These are phyloP conservation scores for Campylorhamphus procurvoides DNA, from an alignment of 2,113 vertebrate species.

Conservation along the genomic window DNA sequence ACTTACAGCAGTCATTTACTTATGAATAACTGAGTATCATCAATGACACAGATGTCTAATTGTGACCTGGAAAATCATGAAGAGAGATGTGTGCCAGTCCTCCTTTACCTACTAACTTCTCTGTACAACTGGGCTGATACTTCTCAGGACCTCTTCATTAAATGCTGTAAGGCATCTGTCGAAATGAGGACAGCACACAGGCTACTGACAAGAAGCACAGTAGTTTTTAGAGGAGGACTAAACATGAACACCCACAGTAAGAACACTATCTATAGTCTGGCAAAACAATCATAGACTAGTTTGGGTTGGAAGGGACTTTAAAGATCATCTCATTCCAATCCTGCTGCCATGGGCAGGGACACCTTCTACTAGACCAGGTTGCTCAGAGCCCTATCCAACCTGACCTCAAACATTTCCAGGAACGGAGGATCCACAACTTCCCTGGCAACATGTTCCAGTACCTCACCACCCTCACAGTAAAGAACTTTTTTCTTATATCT, in stretches of 20 bases:
- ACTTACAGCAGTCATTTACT: background rate
- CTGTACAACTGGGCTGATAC: background rate
- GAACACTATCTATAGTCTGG: background rate
- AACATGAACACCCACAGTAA: background rate
- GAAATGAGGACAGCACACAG: background rate
- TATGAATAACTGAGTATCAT: background rate
- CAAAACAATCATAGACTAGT: background rate
- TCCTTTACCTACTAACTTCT: background rate
- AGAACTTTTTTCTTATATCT: background rate
- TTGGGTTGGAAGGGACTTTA: background rate
- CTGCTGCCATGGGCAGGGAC: background rate
- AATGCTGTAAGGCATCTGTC: background rate
- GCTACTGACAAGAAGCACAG: background rate
- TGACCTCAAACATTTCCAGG: background rate
- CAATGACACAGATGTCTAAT: background rate
- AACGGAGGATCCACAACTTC: background rate
- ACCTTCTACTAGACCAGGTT: background rate
- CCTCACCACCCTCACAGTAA: background rate
- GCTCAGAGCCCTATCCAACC: background rate
- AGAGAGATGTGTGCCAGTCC: background rate
- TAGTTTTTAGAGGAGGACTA: background rate
- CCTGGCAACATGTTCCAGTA: background rate
- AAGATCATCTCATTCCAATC: background rate
- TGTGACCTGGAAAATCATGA: background rate
- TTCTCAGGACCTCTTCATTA: background rate